Base-by-base conservation (phyloP, 2,113 vertebrate species). In the Centropus unirufus region DNA sequence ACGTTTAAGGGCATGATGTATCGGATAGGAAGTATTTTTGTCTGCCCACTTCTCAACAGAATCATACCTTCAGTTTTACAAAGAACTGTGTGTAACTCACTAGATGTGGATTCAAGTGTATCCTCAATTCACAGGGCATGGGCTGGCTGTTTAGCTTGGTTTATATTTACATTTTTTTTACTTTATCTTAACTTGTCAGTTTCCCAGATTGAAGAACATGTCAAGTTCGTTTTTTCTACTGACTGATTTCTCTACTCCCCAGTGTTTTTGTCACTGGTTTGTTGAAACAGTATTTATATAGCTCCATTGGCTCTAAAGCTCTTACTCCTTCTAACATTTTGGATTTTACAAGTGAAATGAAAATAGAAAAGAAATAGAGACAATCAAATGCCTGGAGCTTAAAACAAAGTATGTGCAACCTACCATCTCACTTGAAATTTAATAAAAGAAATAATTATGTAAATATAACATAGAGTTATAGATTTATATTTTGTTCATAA, bases 401-500 rank as follows among this genome's bases (percentile, higher is more conserved):
- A 99, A 99, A 99, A 99, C 98, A 98, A 99, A 99, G 98, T 98
- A 97, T 97, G 97, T 98, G 97, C 98, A 99, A 99, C 98, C 98
- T 98, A 99, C 98, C 99, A 99, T 99, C 99, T 99, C 99, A 99
- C 99, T 99, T 99, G 99, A 99, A 99, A 99, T 99, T 98, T 98
- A 99, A 98, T 99, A 98, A 98, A 98, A 98, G 98, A 99, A 99
- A 99, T 98, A 99, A 99, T 99, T 99, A 99, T 99, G 99, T 99
- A 99, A 99, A 99, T 99, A 99, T 99, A 99, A 99, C 99, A 99
- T 99, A 99, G 99, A 99, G 99, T 99, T 99, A 99, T 99, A 99
- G 99, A 99, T 99, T 99, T 99, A 99, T 99, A 99, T 99, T 99
- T 99, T 99, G 99, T 99, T 99, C 99, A 99, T 99, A 99, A 99